Base-by-base conservation (phyloP, 2,888 invertebrate genomes). In the Melolontha melolontha region DNA sequence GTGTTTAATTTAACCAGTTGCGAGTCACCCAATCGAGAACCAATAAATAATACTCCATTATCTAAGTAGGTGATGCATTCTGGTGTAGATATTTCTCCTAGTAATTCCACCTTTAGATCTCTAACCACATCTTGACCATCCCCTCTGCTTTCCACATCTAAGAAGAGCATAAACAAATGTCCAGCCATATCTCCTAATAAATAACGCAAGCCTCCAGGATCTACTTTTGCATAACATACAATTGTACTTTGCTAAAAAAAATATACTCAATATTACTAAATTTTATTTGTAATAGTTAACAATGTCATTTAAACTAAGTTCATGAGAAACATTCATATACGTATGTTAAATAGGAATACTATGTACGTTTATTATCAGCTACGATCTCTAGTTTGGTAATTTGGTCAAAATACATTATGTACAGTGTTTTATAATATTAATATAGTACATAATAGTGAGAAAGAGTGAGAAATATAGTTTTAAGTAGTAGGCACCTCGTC, bases 31-130 rank as follows among this genome's bases (percentile, higher is more conserved):
- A 98, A 88, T 11, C 97, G 89, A 0, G 98, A 98, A 0, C 98
- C 99, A 75, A 99, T 90, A 80, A 94, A 99, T 27, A 99, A 91
- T 7, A 99, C 98, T 8, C 98, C 97, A 83, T 99, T 99, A 84
- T 99, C 99, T 71, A 99, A 85, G 83, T 99, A 99, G 0, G 97
- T 97, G 80, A 99, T 93, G 79, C 97, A 97, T 82, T 98, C 98
- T 0, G 99, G 97, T 70, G 97, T 96, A 5, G 94, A 94, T 64
- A 95, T 93, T 83, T 95, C 95, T 16, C 93, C 96, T 4, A 97
- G 85, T 12, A 95, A 85, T 82, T 97, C 97, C 1, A 98, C 96
- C 85, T 97, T 97, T 16, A 98, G 87, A 80, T 97, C 96, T 81
- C 93, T 95, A 2, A 98, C 95, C 0, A 88, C 85, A 69, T 89